These are phyloP conservation scores for Cryptomyrus ogoouensis DNA, from an alignment of 2,113 vertebrate species.

Conservation along the genomic window DNA sequence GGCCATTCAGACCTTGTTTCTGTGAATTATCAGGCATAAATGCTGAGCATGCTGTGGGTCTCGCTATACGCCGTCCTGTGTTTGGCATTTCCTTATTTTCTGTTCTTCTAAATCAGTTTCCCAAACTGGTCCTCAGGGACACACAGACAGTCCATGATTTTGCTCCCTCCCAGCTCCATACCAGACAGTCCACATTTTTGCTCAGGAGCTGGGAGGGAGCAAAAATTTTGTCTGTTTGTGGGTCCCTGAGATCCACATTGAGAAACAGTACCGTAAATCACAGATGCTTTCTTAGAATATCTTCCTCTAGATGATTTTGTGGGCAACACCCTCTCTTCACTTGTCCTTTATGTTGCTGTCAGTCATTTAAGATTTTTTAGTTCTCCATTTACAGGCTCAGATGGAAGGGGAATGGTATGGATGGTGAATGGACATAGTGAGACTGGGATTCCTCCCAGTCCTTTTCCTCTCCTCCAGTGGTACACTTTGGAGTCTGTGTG, in stretches of 20 bases:
- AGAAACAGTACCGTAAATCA: not conserved
- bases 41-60: not conserved
- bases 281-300: not conserved
- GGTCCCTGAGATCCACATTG: not conserved
- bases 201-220: not conserved
- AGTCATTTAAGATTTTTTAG: not conserved
- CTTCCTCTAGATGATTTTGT: conserved; percentile 10
- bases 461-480: not conserved
- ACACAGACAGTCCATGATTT: not conserved
- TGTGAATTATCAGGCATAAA: not conserved
- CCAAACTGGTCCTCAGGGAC: not conserved
- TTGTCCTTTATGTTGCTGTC: not conserved
- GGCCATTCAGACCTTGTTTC: not conserved
- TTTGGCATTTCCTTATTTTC: not conserved
- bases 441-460: not conserved
- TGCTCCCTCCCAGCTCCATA: not conserved
- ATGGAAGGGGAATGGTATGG: not conserved
- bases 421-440: not conserved
- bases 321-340: not conserved
- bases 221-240: not conserved
- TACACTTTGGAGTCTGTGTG: not conserved
- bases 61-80: not conserved
- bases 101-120: not conserved
- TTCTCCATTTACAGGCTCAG: not conserved
- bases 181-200: not conserved